Evolutionary conservation across 2,888 invertebrate species (phyloP).

Genomic region (Heliconius charithonia): DNA sequence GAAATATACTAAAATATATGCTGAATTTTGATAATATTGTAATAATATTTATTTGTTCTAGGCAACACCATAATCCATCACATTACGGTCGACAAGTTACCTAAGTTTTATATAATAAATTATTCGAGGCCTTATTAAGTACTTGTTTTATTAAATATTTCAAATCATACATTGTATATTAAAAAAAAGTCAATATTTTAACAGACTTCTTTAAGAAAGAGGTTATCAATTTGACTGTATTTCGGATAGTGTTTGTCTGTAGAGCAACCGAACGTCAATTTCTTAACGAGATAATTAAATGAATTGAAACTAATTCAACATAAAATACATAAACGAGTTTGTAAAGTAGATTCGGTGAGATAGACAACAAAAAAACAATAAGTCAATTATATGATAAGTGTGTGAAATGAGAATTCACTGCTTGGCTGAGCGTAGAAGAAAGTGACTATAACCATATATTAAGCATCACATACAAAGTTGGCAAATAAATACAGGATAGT

Average conservation of each 20-base stretch:
- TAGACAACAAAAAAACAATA: slow-evolving; percentile 50
- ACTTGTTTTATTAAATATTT: slow-evolving; percentile 28
- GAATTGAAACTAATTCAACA: slow-evolving; percentile 33
- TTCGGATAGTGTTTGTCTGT: neutral
- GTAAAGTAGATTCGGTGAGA: slow-evolving; percentile 43
- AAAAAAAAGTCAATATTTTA: neutral
- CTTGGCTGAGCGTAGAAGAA: slow-evolving; percentile 68
- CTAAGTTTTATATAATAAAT: slow-evolving; percentile 36
- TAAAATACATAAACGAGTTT: slow-evolving; percentile 42
- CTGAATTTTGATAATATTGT: slow-evolving; percentile 7
- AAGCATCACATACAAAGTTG: neutral
- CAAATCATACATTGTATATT: neutral
- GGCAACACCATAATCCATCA: slow-evolving; percentile 45
- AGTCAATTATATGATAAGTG: slow-evolving; percentile 55
- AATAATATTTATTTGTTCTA: slow-evolving; percentile 12
- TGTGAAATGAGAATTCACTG: slow-evolving; percentile 69
- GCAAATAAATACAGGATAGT: neutral
- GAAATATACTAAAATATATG: neutral
- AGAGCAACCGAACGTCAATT: neutral
- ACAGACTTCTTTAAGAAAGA: no score
- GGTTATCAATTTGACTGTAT: no score
- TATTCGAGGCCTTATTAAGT: slow-evolving; percentile 38
- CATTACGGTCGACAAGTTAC: slow-evolving; percentile 35
- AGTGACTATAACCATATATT: slow-evolving; percentile 51
- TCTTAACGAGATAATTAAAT: slow-evolving; percentile 6